A percentile compares a stretch with the other conserved stretches of the same genome.
phyloP scores from a whole-genome alignment of 64 coral and sea anemone species.

The Dendrophyllia cribrosa region DNA sequence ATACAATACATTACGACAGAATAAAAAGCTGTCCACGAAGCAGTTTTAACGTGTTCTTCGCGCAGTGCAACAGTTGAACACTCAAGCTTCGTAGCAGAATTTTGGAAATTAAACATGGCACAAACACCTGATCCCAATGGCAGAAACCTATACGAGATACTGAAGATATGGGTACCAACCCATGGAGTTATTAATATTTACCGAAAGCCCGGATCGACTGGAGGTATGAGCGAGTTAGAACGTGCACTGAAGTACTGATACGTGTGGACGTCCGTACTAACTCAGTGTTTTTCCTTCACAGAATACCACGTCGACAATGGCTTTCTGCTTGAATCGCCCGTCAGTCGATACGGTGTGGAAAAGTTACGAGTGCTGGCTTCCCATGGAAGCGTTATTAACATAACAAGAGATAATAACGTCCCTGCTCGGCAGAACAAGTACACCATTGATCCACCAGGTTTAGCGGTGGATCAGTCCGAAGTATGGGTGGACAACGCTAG shows the following conservation, averaged over 20 bases:
- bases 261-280: neutral
- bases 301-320: constrained; percentile 34
- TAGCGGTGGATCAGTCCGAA: neutral
- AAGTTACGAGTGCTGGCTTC: constrained; percentile 9
- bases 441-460: neutral
- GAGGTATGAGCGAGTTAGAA: neutral
- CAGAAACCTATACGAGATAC: neutral
- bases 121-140: neutral
- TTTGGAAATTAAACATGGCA: neutral
- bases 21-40: neutral
- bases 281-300: neutral
- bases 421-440: neutral
- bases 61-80: neutral
- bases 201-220: neutral
- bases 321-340: neutral
- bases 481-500: neutral
- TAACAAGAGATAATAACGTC: neutral
- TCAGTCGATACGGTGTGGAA: neutral
- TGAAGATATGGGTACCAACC: constrained; percentile 33
- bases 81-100: neutral
- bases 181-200: constrained; percentile 19
- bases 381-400: constrained; percentile 9
- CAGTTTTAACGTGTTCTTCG: too few relatives aligned
- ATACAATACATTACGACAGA: neutral
- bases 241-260: neutral